Conservation (phyloP, 2,797 vertebrate genomes). For the Anomalospiza imberbis region DNA sequence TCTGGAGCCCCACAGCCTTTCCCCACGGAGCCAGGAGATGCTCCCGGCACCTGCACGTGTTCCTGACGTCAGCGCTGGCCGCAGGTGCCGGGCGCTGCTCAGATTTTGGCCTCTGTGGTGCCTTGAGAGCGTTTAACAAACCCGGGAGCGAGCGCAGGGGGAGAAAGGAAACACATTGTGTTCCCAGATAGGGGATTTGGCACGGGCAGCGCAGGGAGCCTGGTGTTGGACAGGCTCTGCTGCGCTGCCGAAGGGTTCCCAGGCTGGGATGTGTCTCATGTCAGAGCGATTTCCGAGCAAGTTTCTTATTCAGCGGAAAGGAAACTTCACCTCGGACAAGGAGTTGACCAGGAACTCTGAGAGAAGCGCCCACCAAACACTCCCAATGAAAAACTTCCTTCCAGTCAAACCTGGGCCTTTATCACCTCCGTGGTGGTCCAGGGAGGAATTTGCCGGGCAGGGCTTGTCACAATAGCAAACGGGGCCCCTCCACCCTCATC, state of each 20-base stretch:
- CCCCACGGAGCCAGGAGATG: background rate
- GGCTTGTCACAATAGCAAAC: accelerated
- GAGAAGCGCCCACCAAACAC: background rate
- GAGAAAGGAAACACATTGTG: constrained; percentile 66
- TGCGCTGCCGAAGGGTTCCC: background rate
- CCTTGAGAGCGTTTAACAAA: constrained; percentile 10
- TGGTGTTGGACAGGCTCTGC: background rate
- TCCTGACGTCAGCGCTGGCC: background rate
- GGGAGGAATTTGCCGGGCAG: background rate
- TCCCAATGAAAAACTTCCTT: background rate
- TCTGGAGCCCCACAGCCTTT: background rate
- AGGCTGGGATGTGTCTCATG: background rate
- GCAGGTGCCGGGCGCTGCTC: constrained; percentile 20
- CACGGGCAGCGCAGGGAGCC: background rate
- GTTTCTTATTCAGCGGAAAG: background rate
- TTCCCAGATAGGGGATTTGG: constrained; percentile 61
- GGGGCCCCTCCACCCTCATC: background rate
- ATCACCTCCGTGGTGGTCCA: accelerated
- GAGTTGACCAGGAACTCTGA: background rate
- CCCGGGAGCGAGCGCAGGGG: background rate
- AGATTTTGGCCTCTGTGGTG: background rate
- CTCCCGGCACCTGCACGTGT: background rate
- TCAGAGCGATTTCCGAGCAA: background rate
- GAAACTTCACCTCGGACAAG: background rate
- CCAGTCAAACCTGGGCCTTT: background rate